These are phyloP conservation scores for Paramisgurnus dabryanus DNA, from an alignment of 2,113 vertebrate species.

Conservation along the genomic window DNA sequence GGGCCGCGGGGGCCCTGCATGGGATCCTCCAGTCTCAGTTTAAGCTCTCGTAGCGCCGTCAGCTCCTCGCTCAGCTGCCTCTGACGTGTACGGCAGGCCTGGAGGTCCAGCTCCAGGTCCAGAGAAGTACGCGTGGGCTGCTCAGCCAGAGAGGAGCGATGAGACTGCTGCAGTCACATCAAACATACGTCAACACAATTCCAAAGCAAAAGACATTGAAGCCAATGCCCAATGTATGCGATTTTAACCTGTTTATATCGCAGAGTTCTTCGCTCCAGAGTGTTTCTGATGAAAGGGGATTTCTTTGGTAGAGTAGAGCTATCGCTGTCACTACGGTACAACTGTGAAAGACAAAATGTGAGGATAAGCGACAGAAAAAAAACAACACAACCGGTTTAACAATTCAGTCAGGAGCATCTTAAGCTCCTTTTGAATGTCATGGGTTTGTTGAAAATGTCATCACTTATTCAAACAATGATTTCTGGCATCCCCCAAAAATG, in stretches of 20 bases:
- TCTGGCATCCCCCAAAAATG: too few relatives aligned
- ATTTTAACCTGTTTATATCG: conserved; percentile 89
- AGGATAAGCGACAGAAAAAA: background rate
- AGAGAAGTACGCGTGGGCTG: conserved; percentile 93
- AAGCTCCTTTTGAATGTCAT: too few relatives aligned
- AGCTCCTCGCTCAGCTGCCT: conserved; percentile 94
- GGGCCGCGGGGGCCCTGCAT: conserved; percentile 70
- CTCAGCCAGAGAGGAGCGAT: conserved; percentile 88
- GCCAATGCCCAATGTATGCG: background rate
- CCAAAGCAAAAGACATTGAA: background rate
- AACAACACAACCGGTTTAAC: too few relatives aligned
- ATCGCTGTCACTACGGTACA: conserved; percentile 98
- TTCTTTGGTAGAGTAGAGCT: conserved; percentile 97
- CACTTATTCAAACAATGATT: too few relatives aligned
- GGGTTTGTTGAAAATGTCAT: too few relatives aligned
- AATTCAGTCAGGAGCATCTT: too few relatives aligned
- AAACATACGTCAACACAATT: conserved; percentile 12
- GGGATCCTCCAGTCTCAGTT: conserved; percentile 89
- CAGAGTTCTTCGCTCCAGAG: conserved; percentile 90
- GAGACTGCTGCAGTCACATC: conserved; percentile 78
- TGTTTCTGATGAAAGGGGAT: conserved; percentile 92
- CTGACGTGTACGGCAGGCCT: conserved; percentile 94
- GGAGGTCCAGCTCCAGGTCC: conserved; percentile 99
- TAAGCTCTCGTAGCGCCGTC: conserved; percentile 85
- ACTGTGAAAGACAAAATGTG: conserved; percentile 65